These are phyloP conservation scores for Pluvianellus socialis DNA, from an alignment of 2,113 vertebrate genomes.

Conservation along the genomic window DNA sequence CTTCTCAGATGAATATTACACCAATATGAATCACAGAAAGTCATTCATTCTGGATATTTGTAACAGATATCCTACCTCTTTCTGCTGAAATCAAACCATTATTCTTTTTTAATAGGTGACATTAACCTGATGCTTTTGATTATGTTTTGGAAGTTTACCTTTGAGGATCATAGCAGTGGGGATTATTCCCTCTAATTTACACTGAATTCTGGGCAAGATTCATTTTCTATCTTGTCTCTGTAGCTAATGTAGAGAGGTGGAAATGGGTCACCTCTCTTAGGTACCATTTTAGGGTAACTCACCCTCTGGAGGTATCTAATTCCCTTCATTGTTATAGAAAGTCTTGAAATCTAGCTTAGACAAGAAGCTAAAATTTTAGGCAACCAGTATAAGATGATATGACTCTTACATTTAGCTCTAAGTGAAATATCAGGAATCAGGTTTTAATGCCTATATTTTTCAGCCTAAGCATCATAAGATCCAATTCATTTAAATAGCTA, in stretches of 20 bases:
- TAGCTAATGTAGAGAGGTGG: background rate
- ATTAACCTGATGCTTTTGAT: background rate
- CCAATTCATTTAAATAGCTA: slow-evolving; percentile 17
- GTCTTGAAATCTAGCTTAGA: background rate
- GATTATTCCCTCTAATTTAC: background rate
- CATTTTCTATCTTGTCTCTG: background rate
- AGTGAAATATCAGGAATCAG: background rate
- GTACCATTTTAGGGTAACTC: background rate
- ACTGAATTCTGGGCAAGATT: background rate
- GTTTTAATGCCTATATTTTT: slow-evolving; percentile 30
- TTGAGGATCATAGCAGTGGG: background rate
- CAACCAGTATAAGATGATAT: background rate
- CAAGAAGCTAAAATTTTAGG: background rate
- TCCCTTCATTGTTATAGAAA: background rate
- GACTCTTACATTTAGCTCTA: background rate
- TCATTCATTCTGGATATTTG: background rate
- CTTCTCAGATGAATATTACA: background rate
- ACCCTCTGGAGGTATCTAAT: background rate
- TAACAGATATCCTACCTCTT: background rate
- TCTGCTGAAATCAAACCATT: background rate
- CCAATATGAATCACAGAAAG: background rate
- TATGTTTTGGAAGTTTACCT: background rate
- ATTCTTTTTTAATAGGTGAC: background rate
- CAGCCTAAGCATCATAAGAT: background rate
- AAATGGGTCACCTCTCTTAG: slow-evolving; percentile 11